Evolutionary conservation across 2,797 vertebrate species (phyloP).

Genomic region (Manis pentadactyla): DNA sequence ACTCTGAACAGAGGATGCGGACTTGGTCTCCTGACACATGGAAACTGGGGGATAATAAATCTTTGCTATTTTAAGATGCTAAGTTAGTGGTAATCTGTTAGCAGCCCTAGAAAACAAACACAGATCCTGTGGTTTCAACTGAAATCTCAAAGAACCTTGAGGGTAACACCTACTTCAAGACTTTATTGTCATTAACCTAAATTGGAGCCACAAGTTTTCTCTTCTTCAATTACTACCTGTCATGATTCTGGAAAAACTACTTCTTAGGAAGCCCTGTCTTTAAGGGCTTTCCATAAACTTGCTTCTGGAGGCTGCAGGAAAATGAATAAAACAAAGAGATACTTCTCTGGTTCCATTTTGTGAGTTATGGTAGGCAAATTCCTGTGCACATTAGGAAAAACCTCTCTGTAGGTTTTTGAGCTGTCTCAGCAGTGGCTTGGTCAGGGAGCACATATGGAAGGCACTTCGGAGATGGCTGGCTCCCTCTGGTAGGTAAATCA

Average conservation of each 20-base stretch:
- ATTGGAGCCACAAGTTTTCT: slow-evolving; percentile 74
- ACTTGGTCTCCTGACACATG: neutral
- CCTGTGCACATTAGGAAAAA: neutral
- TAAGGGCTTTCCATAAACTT: slow-evolving; percentile 79
- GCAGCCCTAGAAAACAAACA: neutral
- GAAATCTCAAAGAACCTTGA: slow-evolving; percentile 81
- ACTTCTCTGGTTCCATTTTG: slow-evolving; percentile 65
- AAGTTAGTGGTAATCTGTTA: neutral
- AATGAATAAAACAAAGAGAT: slow-evolving; percentile 84
- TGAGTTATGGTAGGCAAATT: slow-evolving; percentile 66
- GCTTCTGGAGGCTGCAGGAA: slow-evolving; percentile 79
- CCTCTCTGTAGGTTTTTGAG: neutral
- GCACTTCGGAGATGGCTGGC: neutral
- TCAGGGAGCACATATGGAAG: neutral
- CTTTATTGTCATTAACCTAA: slow-evolving; percentile 81
- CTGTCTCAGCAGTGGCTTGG: neutral
- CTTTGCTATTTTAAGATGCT: neutral
- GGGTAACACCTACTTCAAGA: slow-evolving; percentile 80
- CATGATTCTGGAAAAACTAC: slow-evolving; percentile 80
- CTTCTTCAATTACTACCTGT: slow-evolving; percentile 79
- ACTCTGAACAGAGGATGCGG: neutral
- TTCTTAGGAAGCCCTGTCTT: slow-evolving; percentile 73
- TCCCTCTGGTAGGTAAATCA: neutral
- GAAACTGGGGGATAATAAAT: neutral
- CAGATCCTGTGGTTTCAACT: slow-evolving; percentile 77